phyloP scores from a whole-genome alignment of 2,113 vertebrate species.

The Microcebus murinus region DNA sequence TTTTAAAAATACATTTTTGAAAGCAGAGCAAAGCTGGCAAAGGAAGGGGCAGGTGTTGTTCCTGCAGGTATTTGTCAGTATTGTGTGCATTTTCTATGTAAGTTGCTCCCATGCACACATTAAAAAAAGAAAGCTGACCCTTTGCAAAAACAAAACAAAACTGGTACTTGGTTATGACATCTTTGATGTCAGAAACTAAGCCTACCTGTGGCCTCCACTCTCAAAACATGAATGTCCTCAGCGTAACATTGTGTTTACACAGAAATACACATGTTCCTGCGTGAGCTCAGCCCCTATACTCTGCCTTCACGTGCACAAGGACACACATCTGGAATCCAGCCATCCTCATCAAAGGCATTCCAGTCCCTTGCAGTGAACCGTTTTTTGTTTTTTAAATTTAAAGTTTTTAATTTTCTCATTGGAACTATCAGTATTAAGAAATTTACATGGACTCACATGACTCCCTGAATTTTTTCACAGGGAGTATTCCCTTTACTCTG shows the following conservation, averaged over 20 bases:
- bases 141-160: background rate
- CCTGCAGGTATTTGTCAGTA: background rate
- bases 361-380: background rate
- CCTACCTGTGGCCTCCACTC: background rate
- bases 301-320: background rate
- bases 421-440: conserved; percentile 33
- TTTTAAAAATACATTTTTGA: background rate
- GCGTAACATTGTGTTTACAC: background rate
- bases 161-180: background rate
- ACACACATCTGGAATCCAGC: background rate
- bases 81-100: background rate
- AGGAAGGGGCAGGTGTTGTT: background rate
- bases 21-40: background rate
- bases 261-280: background rate
- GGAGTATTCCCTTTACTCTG: conserved; percentile 83
- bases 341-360: background rate
- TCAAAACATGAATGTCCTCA: background rate
- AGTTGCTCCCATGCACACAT: background rate
- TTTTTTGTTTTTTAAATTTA: background rate
- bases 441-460: conserved; percentile 84
- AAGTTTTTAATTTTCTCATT: conserved; percentile 61
- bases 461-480: conserved; percentile 85
- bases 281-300: background rate
- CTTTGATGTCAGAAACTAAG: background rate
- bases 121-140: background rate